Conservation (phyloP, 2,888 invertebrate species). For the Agonopterix subpropinquella region DNA sequence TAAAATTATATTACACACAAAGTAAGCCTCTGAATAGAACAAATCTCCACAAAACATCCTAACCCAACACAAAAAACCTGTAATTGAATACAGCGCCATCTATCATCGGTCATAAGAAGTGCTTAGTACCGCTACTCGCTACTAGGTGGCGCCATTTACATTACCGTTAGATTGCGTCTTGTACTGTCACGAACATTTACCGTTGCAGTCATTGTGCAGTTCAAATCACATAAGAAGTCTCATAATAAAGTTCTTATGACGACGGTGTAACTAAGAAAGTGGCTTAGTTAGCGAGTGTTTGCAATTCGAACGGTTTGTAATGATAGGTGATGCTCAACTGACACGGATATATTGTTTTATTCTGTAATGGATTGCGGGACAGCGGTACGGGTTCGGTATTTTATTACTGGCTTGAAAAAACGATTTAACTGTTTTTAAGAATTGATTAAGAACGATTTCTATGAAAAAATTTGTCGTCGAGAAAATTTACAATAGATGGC, state of each 20-base stretch:
- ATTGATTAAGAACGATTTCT: too few species aligned
- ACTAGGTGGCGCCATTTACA: constrained; percentile 58
- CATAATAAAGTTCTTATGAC: constrained; percentile 11
- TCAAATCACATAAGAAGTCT: constrained; percentile 23
- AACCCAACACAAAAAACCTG: background rate
- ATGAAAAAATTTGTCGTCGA: too few species aligned
- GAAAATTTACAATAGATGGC: too few species aligned
- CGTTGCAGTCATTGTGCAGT: constrained; percentile 28
- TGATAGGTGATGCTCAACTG: constrained; percentile 3
- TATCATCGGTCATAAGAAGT: constrained; percentile 40
- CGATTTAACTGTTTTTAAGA: too few species aligned
- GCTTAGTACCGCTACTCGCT: constrained; percentile 55
- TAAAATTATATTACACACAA: background rate
- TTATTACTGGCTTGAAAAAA: too few species aligned
- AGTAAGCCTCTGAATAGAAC: background rate
- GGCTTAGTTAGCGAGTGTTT: too few species aligned
- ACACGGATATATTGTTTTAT: constrained; percentile 1
- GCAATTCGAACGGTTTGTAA: constrained; percentile 41
- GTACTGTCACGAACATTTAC: constrained; percentile 28
- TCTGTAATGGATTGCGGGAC: constrained; percentile 28
- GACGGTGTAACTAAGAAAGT: too few species aligned
- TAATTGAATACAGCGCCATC: constrained; percentile 29
- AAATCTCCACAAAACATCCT: background rate
- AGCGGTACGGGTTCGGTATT: constrained; percentile 17
- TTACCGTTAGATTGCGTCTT: constrained; percentile 13